A percentile compares a stretch with the other conserved stretches of the same genome.
Conservation (phyloP, 2,888 invertebrate species). For the Blera fallax region DNA sequence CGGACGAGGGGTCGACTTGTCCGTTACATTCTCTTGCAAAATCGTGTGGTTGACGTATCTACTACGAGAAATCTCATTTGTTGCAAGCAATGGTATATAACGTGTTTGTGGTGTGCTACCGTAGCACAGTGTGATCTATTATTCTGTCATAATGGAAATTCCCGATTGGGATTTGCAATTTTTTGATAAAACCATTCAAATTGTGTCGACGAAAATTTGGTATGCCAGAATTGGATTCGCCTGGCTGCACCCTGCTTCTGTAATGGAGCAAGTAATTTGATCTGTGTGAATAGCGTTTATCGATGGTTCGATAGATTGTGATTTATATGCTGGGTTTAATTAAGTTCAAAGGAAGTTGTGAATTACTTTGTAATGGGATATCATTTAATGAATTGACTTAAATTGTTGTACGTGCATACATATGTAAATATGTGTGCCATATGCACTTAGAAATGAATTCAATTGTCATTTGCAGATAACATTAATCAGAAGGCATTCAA, state of each 20-base stretch:
- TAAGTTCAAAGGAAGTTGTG: slow-evolving; percentile 36
- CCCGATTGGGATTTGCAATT: slow-evolving; percentile 58
- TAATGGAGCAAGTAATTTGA: slow-evolving; percentile 61
- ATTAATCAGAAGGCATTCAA: no score
- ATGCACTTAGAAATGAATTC: no score
- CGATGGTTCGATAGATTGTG: slow-evolving; percentile 27
- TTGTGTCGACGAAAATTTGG: slow-evolving; percentile 49
- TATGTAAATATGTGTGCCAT: no score
- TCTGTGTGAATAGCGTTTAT: slow-evolving; percentile 31
- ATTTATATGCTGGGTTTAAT: not conserved
- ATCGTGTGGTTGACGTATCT: slow-evolving; percentile 62
- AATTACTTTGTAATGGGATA: not conserved
- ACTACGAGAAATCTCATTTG: slow-evolving; percentile 56
- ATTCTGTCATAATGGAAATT: slow-evolving; percentile 62
- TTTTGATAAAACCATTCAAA: slow-evolving; percentile 62
- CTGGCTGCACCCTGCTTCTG: slow-evolving; percentile 21
- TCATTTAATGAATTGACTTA: not conserved
- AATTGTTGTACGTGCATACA: no score
- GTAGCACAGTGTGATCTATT: slow-evolving; percentile 47
- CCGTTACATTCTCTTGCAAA: slow-evolving; percentile 33
- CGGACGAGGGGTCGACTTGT: not conserved
- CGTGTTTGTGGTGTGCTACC: slow-evolving; percentile 33
- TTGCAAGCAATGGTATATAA: slow-evolving; percentile 16
- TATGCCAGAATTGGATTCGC: slow-evolving; percentile 47
- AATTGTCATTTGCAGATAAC: no score